Evolutionary conservation across 2,797 vertebrate genomes (phyloP), one percentile per base, ranked within the genome.

Genomic region (Pristis pectinata): DNA sequence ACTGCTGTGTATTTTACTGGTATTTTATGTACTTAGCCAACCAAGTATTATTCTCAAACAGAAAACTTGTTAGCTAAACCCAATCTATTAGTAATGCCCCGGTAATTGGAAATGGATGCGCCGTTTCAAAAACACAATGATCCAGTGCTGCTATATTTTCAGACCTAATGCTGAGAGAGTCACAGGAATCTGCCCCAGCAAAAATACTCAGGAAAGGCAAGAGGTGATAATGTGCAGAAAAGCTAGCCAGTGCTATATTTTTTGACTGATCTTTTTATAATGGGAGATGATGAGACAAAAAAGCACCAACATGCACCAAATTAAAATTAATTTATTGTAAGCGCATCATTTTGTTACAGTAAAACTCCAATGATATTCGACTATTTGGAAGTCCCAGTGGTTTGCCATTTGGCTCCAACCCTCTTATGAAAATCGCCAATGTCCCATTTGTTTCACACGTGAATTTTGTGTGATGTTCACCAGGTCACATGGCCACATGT

Each of bases 31-130:
- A 67, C 59, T 91, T 91, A 91, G n/a, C 59, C 87, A 41, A 41
- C 87, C n/a, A 67, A 67, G 87, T 91, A 67, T 91, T 91, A 91
- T 91, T 37, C 61, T 91, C 56, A 56, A 34, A 85, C 82, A 34
- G 27, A 87, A 34, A 87, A 34, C 53, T 59, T 87, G 83, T 87
- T 87, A 59, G 83, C 83, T 87, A 87, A 59, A 87, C 53, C 83
- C 53, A 87, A 34, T 34, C 87, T n/a, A 41, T 91, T 91, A 91
- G 87, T 41, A 91, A 91, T 41, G 87, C 8, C 64, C n/a, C 10
- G 61, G 64, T 91, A 67, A 91, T 67, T 91, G 53, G 56, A 87
- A 56, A 59, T 87, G 83, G 30, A 56, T 87, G 53, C 30, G 59
- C 3, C 34, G 56, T 67, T n/a, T 64, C 34, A 9, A 37, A 15